Evolutionary conservation across 2,113 vertebrate species (phyloP).

Genomic region (Oreochromis aureus): DNA sequence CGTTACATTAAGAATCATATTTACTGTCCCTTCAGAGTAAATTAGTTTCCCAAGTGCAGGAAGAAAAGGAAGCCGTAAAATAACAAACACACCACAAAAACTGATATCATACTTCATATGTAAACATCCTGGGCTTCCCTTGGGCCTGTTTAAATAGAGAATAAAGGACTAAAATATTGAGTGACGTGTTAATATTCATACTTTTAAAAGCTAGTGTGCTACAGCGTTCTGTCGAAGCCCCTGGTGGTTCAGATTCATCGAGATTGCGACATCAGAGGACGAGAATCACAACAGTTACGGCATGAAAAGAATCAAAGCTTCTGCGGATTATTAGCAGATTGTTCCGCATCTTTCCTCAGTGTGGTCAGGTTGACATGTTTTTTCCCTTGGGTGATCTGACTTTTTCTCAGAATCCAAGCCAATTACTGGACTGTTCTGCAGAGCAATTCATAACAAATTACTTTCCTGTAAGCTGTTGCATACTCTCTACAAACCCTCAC

Average conservation of each 20-base stretch:
- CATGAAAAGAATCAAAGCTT: constrained; percentile 7
- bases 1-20: neutral
- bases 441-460: neutral
- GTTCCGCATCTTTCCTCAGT: neutral
- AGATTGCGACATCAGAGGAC: neutral
- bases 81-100: constrained; percentile 19
- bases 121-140: constrained; percentile 6
- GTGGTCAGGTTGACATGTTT: neutral
- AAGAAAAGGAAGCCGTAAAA: constrained; percentile 7
- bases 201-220: neutral
- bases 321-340: constrained; percentile 10
- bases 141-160: neutral
- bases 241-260: neutral
- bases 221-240: neutral
- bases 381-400: neutral
- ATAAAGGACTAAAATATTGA: neutral
- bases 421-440: constrained; percentile 21
- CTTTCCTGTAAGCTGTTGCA: neutral
- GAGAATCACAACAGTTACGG: neutral
- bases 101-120: neutral
- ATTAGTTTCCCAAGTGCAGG: neutral
- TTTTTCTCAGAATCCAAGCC: constrained; percentile 1
- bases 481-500: neutral
- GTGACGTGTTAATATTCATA: constrained; percentile 16
- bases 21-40: neutral